These are phyloP conservation scores for Pegea sp. DNA, from an alignment of 23 tunicate genomes.

Conservation along the genomic window DNA sequence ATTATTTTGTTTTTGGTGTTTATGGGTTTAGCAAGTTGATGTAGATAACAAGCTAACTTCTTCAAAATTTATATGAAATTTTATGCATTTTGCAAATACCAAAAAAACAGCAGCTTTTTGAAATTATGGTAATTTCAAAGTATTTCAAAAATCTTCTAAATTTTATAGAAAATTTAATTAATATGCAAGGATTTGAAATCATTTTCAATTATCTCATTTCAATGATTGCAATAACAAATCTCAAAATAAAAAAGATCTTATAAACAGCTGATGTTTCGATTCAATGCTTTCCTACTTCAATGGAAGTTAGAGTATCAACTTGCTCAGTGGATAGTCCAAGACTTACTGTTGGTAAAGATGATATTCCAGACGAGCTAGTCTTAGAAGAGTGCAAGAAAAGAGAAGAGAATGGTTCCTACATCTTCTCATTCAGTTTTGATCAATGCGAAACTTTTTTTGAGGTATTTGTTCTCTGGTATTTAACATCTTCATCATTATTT, in stretches of 20 bases:
- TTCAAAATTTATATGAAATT: too few relatives aligned
- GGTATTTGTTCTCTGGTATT: too few relatives aligned
- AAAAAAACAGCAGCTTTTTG: too few relatives aligned
- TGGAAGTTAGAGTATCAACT: constrained; percentile 7
- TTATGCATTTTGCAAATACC: too few relatives aligned
- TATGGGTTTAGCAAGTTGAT: too few relatives aligned
- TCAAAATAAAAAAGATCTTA: background rate
- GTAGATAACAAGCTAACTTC: background rate
- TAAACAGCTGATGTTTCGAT: constrained; percentile 4
- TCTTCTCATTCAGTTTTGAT: constrained; percentile 3
- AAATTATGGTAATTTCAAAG: too few relatives aligned
- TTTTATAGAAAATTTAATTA: too few relatives aligned
- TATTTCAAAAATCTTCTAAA: too few relatives aligned
- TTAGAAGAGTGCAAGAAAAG: constrained; percentile 4
- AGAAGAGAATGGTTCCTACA: background rate
- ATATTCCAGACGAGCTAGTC: too few relatives aligned
- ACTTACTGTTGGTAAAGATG: constrained; percentile 5
- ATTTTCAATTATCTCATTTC: background rate
- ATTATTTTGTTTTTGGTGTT: too few relatives aligned
- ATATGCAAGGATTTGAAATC: too few relatives aligned
- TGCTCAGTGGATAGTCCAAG: constrained; percentile 12
- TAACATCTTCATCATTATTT: background rate
- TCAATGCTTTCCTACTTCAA: constrained; percentile 6
- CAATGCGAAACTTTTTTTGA: constrained; percentile 4
- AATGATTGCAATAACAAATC: background rate